phyloP scores from a whole-genome alignment of 1,140 invertebrate species.

The Hyposmocoma kahamanoa region DNA sequence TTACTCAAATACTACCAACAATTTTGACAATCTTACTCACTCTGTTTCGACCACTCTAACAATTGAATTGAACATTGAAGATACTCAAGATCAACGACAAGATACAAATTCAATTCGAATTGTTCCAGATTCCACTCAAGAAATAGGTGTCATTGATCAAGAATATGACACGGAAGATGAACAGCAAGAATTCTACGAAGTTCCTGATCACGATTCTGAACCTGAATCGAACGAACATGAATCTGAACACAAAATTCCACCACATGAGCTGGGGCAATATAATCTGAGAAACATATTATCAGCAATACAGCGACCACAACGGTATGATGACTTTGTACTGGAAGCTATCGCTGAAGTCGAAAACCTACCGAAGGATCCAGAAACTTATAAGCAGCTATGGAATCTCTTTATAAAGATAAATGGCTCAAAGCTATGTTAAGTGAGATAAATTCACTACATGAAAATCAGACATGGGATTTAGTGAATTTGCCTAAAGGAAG shows the following conservation, averaged over 20 bases:
- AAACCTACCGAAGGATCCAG: conserved; percentile 1
- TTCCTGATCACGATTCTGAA: background rate
- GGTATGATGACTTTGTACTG: conserved; percentile 5
- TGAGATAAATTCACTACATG: conserved; percentile 15
- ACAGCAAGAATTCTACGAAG: background rate
- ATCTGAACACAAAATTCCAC: background rate
- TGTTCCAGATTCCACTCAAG: conserved; percentile 1
- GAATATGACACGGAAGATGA: background rate
- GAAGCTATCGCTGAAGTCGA: conserved; percentile 5
- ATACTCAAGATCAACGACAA: background rate
- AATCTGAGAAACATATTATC: conserved; percentile 4
- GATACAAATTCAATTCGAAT: background rate
- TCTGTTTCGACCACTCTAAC: background rate
- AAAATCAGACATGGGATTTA: conserved; percentile 23
- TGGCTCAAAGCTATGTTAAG: conserved; percentile 22
- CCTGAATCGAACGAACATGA: background rate
- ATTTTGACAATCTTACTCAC: background rate
- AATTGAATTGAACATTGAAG: background rate
- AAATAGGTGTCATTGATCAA: background rate
- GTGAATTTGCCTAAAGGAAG: conserved; percentile 24
- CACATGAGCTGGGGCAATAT: background rate
- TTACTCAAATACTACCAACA: background rate
- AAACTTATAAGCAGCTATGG: conserved; percentile 7
- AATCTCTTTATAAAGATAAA: conserved; percentile 7
- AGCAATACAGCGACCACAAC: background rate